phyloP scores from a whole-genome alignment of 2,888 invertebrate species.

The Cephus pygmeus region DNA sequence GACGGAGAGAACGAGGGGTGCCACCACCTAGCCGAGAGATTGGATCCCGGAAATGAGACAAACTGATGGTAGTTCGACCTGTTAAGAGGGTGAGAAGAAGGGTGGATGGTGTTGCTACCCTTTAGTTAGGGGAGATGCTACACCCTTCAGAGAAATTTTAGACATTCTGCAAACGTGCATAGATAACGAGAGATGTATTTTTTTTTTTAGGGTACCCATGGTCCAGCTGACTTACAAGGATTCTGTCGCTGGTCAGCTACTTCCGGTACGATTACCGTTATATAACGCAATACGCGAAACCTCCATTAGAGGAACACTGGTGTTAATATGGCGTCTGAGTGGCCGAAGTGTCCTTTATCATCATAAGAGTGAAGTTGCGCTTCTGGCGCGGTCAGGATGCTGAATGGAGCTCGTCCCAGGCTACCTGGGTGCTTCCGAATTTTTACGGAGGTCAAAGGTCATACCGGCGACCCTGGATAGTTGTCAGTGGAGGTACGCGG shows the following conservation, averaged over 20 bases:
- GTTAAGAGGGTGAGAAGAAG: constrained; percentile 14
- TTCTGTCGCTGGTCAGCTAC: not conserved
- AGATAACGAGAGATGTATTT: not conserved
- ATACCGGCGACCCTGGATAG: not conserved
- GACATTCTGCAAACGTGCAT: not conserved
- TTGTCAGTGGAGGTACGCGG: not conserved
- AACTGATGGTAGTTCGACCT: constrained; percentile 55
- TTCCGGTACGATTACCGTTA: constrained; percentile 3
- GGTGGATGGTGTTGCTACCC: not conserved
- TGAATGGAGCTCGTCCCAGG: not conserved
- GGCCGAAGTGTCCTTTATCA: not conserved
- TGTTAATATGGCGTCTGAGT: not conserved
- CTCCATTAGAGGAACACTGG: constrained; percentile 1
- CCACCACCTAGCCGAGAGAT: constrained; percentile 55
- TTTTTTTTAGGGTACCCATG: not conserved
- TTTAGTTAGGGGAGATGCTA: not conserved
- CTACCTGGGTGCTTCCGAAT: not conserved
- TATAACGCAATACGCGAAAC: not conserved
- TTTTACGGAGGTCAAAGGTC: not conserved
- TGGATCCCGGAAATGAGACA: constrained; percentile 64
- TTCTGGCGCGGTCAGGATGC: not conserved
- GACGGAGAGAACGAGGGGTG: constrained; percentile 24
- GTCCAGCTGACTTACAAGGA: not conserved
- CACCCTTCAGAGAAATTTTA: not conserved
- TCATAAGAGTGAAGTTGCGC: not conserved